These are phyloP conservation scores for Climacteris rufus DNA, from an alignment of 2,113 vertebrate genomes.

Conservation along the genomic window DNA sequence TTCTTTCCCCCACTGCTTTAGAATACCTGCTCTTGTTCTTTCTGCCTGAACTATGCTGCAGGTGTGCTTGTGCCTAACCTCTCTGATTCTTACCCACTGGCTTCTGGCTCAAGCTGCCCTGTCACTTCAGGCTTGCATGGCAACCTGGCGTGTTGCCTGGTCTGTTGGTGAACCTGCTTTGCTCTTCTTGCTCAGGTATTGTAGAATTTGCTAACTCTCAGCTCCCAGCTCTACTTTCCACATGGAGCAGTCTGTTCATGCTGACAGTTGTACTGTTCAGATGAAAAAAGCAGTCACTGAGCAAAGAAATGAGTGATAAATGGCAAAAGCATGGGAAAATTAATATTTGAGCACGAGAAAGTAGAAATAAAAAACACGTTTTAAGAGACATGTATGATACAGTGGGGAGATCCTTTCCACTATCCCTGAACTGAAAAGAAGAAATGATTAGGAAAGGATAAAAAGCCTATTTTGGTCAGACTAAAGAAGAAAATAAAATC, in stretches of 20 bases:
- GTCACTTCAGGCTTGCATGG: background rate
- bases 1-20: background rate
- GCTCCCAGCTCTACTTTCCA: background rate
- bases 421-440: background rate
- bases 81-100: background rate
- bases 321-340: background rate
- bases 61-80: background rate
- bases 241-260: background rate
- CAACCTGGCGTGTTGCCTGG: background rate
- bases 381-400: background rate
- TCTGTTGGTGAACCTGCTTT: background rate
- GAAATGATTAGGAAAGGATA: background rate
- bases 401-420: background rate
- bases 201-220: background rate
- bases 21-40: background rate
- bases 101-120: background rate
- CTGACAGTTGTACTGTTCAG: background rate
- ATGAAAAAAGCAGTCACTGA: background rate
- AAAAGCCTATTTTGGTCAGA: background rate
- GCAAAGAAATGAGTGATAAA: background rate
- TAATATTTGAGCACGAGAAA: background rate
- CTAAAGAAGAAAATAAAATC: background rate
- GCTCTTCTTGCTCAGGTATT: background rate
- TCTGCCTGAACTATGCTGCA: background rate
- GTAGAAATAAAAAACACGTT: background rate